Conservation (phyloP, 2,888 invertebrate genomes). For the Gymnocheta viridis region DNA sequence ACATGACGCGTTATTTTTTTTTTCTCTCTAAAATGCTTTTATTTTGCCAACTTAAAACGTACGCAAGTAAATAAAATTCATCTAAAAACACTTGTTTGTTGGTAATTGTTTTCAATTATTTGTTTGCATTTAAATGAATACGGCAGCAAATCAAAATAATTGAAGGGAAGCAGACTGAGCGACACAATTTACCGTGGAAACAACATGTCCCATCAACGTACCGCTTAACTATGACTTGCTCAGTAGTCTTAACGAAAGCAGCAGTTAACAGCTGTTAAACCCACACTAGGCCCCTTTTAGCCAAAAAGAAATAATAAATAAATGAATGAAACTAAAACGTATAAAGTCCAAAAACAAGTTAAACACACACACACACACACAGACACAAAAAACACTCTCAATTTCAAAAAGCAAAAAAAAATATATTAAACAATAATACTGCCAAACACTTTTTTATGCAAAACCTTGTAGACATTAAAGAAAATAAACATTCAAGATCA, state of each 20-base stretch:
- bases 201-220: conserved; percentile 72
- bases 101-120: conserved; percentile 35
- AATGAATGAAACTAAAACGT: not conserved
- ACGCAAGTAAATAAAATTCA: conserved; percentile 7
- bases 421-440: not conserved
- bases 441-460: not conserved
- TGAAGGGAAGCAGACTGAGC: conserved; percentile 18
- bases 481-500: conserved; percentile 57
- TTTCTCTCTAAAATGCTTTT: not conserved
- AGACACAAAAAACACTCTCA: conserved; percentile 27
- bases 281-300: conserved; percentile 43
- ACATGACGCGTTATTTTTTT: conserved; percentile 43
- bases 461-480: conserved; percentile 4
- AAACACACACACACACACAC: not conserved
- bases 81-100: conserved; percentile 57
- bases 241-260: conserved; percentile 27
- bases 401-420: conserved; percentile 7
- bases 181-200: conserved; percentile 66
- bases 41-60: conserved; percentile 12
- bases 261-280: conserved; percentile 53
- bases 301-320: conserved; percentile 16
- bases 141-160: conserved; percentile 35
- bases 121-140: conserved; percentile 14
- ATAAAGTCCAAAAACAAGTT: conserved; percentile 20
- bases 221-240: conserved; percentile 75